These are phyloP conservation scores for Cyanistes caeruleus DNA, from an alignment of 2,113 vertebrate species.

Conservation along the genomic window DNA sequence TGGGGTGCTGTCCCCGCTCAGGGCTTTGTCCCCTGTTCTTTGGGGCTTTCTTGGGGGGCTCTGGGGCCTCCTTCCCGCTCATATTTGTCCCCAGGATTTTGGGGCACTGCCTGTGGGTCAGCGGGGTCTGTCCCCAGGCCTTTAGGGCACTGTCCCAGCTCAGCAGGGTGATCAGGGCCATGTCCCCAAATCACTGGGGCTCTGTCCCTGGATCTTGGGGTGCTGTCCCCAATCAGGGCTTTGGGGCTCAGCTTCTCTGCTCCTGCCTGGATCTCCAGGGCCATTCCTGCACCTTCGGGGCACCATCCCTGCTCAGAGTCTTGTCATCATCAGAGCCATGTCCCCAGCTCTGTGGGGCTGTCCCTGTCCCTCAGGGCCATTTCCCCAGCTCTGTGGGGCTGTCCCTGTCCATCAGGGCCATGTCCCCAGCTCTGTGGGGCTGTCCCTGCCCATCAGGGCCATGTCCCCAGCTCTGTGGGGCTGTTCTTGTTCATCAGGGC, in stretches of 20 bases:
- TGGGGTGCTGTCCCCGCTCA: not conserved
- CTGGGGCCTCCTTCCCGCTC: not conserved
- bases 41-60: not conserved
- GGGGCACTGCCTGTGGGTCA: not conserved
- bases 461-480: no score
- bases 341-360: no score
- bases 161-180: not conserved
- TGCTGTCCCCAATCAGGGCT: fast-evolving
- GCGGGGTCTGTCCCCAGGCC: not conserved
- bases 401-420: no score
- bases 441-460: no score
- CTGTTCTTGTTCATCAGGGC: no score
- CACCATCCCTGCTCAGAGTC: not conserved
- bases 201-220: not conserved
- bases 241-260: not conserved
- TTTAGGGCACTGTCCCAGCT: not conserved
- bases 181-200: not conserved
- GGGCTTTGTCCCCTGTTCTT: not conserved
- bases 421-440: no score
- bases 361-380: no score
- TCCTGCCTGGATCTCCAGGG: not conserved
- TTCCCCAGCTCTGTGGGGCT: no score
- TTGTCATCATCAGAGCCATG: no score
- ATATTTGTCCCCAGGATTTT: not conserved
- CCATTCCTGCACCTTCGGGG: not conserved